Conservation (phyloP, 2,113 vertebrate genomes). For the Struthio camelus region DNA sequence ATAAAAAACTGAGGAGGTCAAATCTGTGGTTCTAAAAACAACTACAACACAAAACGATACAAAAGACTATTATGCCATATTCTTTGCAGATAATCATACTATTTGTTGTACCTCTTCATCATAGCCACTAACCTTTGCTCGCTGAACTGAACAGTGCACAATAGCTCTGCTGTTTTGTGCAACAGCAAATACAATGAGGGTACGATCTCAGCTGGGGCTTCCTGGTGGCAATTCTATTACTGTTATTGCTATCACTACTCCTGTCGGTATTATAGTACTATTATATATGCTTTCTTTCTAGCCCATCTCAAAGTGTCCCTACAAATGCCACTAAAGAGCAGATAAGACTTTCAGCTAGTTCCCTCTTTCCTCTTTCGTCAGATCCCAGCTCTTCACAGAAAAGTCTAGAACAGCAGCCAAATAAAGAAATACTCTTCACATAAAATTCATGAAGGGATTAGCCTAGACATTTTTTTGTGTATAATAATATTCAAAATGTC, state of each 20-base stretch:
- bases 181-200: background rate
- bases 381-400: background rate
- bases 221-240: background rate
- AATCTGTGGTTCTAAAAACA: background rate
- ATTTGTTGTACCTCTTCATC: background rate
- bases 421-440: background rate
- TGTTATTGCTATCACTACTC: background rate
- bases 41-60: background rate
- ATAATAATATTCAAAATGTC: background rate
- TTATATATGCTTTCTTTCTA: background rate
- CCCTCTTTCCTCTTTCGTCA: background rate
- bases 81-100: background rate
- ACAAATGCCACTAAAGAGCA: background rate
- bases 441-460: background rate
- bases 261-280: background rate
- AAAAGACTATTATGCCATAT: background rate
- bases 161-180: background rate
- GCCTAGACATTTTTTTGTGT: background rate
- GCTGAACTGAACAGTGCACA: background rate
- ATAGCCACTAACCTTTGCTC: background rate
- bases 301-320: background rate
- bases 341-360: background rate
- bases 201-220: background rate
- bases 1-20: background rate
- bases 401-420: background rate